Conservation (phyloP, 1,140 invertebrate species). For the Drosophila watanabei region DNA sequence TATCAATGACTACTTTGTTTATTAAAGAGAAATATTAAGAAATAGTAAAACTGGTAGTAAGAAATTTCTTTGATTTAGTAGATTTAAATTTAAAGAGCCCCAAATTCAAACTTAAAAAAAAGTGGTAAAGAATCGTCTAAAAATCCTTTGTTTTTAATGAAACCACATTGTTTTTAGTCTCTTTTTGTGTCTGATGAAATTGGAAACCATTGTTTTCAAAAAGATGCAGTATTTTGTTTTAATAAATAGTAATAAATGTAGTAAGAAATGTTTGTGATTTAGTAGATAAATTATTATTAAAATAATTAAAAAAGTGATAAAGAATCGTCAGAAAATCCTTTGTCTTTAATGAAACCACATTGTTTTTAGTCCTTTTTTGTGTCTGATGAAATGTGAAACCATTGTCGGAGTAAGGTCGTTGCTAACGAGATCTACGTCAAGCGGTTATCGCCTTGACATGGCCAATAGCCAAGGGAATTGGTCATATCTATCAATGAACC, state of each 20-base stretch:
- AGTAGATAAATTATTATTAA: too few relatives aligned
- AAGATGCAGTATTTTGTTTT: too few relatives aligned
- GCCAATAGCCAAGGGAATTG: slow-evolving; percentile 13
- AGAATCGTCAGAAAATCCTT: neutral
- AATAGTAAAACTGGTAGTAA: neutral
- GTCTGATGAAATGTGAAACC: slow-evolving; percentile 9
- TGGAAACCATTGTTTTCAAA: neutral
- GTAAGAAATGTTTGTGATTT: too few relatives aligned
- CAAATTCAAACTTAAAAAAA: neutral
- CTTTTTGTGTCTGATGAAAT: slow-evolving; percentile 1
- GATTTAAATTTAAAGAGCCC: neutral
- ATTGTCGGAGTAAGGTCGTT: neutral
- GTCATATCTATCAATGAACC: slow-evolving; percentile 54
- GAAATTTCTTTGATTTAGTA: neutral
- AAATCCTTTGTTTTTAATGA: neutral
- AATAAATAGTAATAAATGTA: too few relatives aligned
- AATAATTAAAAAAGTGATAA: neutral
- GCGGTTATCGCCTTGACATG: slow-evolving; percentile 36
- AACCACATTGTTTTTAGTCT: neutral
- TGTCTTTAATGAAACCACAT: neutral
- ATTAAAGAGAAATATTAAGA: neutral
- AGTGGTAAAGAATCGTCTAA: neutral
- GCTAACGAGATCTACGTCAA: slow-evolving; percentile 36
- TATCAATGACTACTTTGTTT: neutral
- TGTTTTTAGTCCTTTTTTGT: neutral